Base-by-base conservation (phyloP, 1,140 invertebrate species). In the Ips nitidus region DNA sequence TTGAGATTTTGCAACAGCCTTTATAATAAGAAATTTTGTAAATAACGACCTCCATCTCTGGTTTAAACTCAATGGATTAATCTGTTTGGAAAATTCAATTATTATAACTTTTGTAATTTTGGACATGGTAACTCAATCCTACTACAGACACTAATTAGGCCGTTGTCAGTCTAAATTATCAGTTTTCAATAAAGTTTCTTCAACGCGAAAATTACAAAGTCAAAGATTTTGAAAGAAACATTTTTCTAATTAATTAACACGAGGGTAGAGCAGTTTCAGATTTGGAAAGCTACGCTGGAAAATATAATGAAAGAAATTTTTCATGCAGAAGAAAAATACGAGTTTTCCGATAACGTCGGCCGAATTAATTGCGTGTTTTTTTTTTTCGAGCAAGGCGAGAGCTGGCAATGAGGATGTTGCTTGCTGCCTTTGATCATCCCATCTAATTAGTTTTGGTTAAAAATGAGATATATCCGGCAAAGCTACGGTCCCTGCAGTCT, bases 241-340 rank as follows among this genome's bases (percentile, higher is more conserved):
- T 66, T 41, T 57, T 57, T 57, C 52, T 56, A 42, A 56, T 66
- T 66, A 66, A 66, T 66, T 66, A 55, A 57, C 53, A 53, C 22
- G 45, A 43, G 56, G 39, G 3, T 52, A 38, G 3, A 8, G 40
- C 45, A 52, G 61, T 40, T 52, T 52, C 37, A 63, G 56, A 65
- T 36, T 22, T 50, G 45, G 52, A 42, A 60, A 65, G 52, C 50
- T 41, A 41, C 50, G 36, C 41, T 38, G 47, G 42, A 68, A 68
- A 69, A 69, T 52, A 63, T 69, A 69, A 69, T 69, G 53, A 69
- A 69, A 62, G 67, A 52, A 62, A 69, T 69, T 69, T 69, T 69
- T 69, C 67, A 69, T 69, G 67, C 50, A 56, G 52, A 69, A 69
- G 67, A 63, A 63, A 69, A 69, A 63, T 69, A 69, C 59, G 67